phyloP scores from a whole-genome alignment of 2,888 invertebrate genomes.

The Heliconius ismenius region DNA sequence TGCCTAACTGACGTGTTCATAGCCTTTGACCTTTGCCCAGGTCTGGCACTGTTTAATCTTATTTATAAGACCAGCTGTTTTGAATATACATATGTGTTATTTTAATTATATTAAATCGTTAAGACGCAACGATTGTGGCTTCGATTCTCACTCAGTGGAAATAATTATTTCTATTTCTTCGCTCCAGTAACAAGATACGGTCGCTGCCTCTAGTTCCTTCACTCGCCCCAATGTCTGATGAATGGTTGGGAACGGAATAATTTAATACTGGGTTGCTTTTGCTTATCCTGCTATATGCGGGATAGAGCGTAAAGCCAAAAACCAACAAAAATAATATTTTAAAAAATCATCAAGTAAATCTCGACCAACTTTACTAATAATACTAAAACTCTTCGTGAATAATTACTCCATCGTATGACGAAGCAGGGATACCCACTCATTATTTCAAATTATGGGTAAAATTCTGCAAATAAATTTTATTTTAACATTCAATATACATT shows the following conservation, averaged over 20 bases:
- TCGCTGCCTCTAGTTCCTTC: no score
- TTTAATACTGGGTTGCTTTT: background rate
- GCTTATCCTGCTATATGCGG: background rate
- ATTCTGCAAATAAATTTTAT: no score
- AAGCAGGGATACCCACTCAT: conserved; percentile 2
- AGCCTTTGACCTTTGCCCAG: background rate
- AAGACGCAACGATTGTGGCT: no score
- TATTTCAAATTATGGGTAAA: conserved; percentile 5
- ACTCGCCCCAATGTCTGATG: background rate
- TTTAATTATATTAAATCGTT: no score
- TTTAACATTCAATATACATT: background rate
- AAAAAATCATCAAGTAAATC: background rate
- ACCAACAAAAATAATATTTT: background rate
- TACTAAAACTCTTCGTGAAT: background rate
- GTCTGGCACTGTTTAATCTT: no score
- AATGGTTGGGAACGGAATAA: background rate
- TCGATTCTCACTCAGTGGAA: no score
- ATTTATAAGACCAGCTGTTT: no score
- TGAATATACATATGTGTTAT: no score
- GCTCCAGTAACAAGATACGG: no score
- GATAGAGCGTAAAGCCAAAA: background rate
- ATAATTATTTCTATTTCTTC: no score
- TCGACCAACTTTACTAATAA: background rate
- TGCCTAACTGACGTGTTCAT: background rate
- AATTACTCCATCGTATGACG: background rate